phyloP scores from a whole-genome alignment of 2,113 vertebrate genomes.

The Catharus minimus region DNA sequence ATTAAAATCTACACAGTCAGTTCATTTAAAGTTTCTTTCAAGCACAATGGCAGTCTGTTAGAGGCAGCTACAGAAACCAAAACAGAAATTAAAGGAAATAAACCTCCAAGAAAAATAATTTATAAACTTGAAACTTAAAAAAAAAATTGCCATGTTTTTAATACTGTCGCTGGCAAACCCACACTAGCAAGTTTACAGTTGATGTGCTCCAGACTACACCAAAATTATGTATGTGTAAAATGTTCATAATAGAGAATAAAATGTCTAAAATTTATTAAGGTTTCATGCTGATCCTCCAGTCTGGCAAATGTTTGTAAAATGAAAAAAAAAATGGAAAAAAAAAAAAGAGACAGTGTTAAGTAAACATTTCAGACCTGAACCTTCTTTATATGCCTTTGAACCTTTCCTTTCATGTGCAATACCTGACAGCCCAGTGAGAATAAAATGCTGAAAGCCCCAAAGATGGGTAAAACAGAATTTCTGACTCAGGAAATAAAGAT shows the following conservation, averaged over 20 bases:
- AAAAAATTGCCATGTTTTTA: constrained; percentile 39
- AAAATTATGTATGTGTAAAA: constrained; percentile 47
- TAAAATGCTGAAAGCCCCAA: constrained; percentile 78
- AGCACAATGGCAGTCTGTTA: neutral
- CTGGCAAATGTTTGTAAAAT: constrained; percentile 76
- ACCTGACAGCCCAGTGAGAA: constrained; percentile 75
- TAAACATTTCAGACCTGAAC: constrained; percentile 78
- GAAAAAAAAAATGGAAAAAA: neutral
- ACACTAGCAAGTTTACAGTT: constrained; percentile 14
- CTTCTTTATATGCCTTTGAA: constrained; percentile 80
- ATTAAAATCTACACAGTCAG: neutral
- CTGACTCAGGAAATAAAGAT: constrained; percentile 85
- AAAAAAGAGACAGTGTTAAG: constrained; percentile 65
- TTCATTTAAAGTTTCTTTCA: neutral
- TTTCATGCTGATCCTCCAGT: constrained; percentile 66
- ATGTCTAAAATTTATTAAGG: constrained; percentile 62
- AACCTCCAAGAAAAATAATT: constrained; percentile 24
- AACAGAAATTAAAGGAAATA: constrained; percentile 19
- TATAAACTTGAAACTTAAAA: constrained; percentile 1
- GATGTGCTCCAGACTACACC: constrained; percentile 15
- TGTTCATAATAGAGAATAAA: constrained; percentile 43
- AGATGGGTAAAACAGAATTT: constrained; percentile 83
- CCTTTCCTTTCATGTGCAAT: constrained; percentile 79
- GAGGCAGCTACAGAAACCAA: constrained; percentile 5
- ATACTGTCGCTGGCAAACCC: constrained; percentile 7